A percentile compares a stretch with the other conserved stretches of the same genome.
Conservation (phyloP, 2,113 vertebrate species). For the Glaucidium brasilianum region DNA sequence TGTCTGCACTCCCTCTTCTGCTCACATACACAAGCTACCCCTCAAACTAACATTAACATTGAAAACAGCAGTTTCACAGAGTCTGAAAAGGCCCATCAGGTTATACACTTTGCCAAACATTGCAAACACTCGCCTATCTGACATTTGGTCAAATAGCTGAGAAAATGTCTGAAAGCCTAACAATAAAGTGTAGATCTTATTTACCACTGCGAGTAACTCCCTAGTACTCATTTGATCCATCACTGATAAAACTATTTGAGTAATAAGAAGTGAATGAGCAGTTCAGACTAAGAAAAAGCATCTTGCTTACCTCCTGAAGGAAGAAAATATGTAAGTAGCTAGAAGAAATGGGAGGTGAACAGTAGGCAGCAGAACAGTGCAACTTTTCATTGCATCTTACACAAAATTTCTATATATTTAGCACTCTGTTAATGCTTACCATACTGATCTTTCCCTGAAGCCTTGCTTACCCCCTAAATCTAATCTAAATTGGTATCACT, state of each 20-base stretch:
- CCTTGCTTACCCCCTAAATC: conserved; percentile 1
- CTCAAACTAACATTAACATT: neutral
- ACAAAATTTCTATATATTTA: conserved; percentile 39
- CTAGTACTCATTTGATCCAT: neutral
- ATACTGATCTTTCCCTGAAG: neutral
- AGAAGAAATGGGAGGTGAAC: conserved; percentile 9
- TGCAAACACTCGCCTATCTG: neutral
- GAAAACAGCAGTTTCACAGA: neutral
- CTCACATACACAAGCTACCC: neutral
- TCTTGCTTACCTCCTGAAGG: neutral
- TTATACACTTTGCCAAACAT: neutral
- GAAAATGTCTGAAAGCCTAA: neutral
- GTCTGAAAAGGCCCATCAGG: neutral
- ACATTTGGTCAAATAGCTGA: neutral
- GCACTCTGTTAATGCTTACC: conserved; percentile 2
- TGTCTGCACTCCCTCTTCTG: neutral
- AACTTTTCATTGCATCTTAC: conserved; percentile 22
- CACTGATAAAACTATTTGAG: neutral
- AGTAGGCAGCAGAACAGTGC: neutral
- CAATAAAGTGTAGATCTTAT: neutral
- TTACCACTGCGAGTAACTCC: neutral
- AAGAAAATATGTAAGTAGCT: neutral
- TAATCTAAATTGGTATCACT: neutral
- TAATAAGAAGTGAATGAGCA: neutral
- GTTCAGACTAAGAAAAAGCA: neutral